Evolutionary conservation across 1,140 invertebrate genomes (phyloP).

Genomic region (Carposina sasakii): DNA sequence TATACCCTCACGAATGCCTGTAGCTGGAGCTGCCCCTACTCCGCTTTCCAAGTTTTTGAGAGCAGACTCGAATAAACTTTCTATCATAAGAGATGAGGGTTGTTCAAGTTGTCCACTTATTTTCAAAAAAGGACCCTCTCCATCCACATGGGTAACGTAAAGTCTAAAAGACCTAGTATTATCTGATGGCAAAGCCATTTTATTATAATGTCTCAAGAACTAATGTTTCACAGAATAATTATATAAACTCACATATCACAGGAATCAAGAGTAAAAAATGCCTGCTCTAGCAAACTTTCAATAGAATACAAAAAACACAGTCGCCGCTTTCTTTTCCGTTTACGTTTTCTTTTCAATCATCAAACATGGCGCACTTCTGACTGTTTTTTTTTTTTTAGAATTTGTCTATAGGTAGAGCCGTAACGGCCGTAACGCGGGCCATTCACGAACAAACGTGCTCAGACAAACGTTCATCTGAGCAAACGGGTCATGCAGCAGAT

Average conservation of each 20-base stretch:
- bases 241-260: constrained; percentile 35
- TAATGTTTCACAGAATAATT: constrained; percentile 1
- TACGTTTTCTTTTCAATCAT: constrained; percentile 63
- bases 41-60: constrained; percentile 66
- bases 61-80: constrained; percentile 68
- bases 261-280: constrained; percentile 25
- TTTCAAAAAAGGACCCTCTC: constrained; percentile 77
- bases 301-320: constrained; percentile 36
- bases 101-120: constrained; percentile 79
- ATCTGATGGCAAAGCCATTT: constrained; percentile 49
- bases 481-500: too few species aligned
- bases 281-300: constrained; percentile 26
- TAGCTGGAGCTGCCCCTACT: constrained; percentile 43
- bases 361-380: constrained; percentile 48
- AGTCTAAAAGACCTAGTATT: constrained; percentile 52
- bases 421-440: too few species aligned
- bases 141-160: constrained; percentile 78
- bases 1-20: constrained; percentile 61
- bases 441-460: too few species aligned
- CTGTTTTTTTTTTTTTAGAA: too few species aligned
- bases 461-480: too few species aligned
- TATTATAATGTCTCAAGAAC: background rate
- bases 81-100: constrained; percentile 70
- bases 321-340: constrained; percentile 63
- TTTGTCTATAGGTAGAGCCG: too few species aligned